These are phyloP conservation scores for Lithophane semibrunnea DNA, from an alignment of 2,888 invertebrate species.

Conservation along the genomic window DNA sequence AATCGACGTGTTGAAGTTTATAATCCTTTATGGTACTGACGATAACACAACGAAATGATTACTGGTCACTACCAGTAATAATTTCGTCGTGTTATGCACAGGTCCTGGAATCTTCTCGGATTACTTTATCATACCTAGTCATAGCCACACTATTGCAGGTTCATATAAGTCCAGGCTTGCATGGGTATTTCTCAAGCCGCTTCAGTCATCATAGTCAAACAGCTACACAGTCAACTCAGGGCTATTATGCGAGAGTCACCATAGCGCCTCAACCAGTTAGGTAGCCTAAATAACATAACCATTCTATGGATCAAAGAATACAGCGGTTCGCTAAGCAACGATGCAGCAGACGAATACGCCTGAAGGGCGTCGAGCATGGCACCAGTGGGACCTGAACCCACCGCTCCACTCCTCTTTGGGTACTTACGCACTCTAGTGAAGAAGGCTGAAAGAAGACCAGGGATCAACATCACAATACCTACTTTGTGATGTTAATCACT, in stretches of 20 bases:
- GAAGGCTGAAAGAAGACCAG: not conserved
- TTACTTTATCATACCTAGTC: not conserved
- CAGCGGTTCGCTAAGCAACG: not conserved
- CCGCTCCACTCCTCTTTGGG: not conserved
- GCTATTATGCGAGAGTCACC: no score
- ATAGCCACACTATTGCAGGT: not conserved
- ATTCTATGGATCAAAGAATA: not conserved
- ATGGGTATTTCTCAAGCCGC: not conserved
- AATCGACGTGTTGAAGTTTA: no score
- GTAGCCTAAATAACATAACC: not conserved
- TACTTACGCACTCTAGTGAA: not conserved
- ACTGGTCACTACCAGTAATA: no score
- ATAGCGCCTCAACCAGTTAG: not conserved
- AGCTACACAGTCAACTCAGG: not conserved
- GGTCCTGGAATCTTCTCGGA: not conserved
- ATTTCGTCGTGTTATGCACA: no score
- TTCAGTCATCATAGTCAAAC: no score
- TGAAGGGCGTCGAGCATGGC: not conserved
- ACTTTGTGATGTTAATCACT: no score
- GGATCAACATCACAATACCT: not conserved
- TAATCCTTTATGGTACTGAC: not conserved
- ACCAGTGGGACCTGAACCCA: not conserved
- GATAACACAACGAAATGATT: not conserved
- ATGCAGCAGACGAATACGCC: not conserved
- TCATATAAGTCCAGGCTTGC: not conserved